Evolutionary conservation across 2,888 invertebrate species (phyloP), one percentile per base, ranked within the genome.

Genomic region (Nemapogon koenigi): DNA sequence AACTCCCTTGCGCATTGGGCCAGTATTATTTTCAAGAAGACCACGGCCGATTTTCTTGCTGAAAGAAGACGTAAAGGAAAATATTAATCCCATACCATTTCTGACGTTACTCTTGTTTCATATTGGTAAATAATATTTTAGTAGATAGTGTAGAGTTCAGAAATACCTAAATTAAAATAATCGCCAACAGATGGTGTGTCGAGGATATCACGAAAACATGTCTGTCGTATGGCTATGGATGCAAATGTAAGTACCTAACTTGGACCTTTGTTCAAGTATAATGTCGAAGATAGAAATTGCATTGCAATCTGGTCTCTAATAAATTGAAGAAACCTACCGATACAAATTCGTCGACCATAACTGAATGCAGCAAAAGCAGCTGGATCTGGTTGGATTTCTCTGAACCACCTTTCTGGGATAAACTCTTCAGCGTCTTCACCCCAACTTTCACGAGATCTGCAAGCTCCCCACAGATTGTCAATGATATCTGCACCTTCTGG

Each of bases 11-110:
- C 47, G 35, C 56, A 57, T 17, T 59, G 47, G 2, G 60, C 57
- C 15, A 69, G 33, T 2, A 59, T 16, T 0, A 69, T 71, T 47
- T 72, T 73, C 40, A 66, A 4, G 13, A 68, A 41, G 0, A 56
- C 46, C 49, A 66, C 56, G 0, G 70, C 68, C 40, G 70, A 71
- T 39, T 51, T 61, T 43, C 61, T 69, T 39, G 71, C 72, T 73
- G 49, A 1, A 48, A 50, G 31, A 11, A 18, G 11, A 33, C 10
- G 6, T 7, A 22, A 22, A 22, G 22, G 22, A 22, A 22, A 22
- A 22, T 22, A 7, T 7, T 22, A 22, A 7, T 6, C 6, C 22
- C 10, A 22, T 22, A 22, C 6, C 22, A 7, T n/a, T n/a, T n/a
- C n/a, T n/a, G n/a, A n/a, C n/a, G n/a, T n/a, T n/a, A n/a, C n/a